phyloP scores from a whole-genome alignment of 37 sponge, comb jelly and placozoan species.

The Beroe ovata region DNA sequence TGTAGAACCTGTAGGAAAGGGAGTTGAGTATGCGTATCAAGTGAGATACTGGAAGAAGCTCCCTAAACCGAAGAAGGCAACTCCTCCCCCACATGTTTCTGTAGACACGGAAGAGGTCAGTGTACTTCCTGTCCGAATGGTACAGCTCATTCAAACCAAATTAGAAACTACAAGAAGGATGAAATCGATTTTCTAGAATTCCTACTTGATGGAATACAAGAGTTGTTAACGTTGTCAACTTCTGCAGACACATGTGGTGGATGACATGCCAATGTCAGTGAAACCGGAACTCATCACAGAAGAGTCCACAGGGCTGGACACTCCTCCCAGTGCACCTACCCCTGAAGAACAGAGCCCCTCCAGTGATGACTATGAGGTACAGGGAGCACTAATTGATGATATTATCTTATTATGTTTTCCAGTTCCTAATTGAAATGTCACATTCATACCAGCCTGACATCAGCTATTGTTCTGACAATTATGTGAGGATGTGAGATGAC shows the following conservation, averaged over 20 bases:
- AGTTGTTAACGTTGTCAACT: too few relatives aligned
- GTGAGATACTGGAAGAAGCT: conserved; percentile 65
- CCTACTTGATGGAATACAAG: too few relatives aligned
- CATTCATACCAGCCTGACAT: neutral
- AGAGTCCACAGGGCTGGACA: conserved; percentile 16
- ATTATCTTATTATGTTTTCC: too few relatives aligned
- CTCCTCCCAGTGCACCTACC: conserved; percentile 26
- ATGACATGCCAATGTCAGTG: neutral
- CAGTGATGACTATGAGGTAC: conserved; percentile 66
- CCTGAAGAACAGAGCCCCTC: conserved; percentile 60
- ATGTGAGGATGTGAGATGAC: too few relatives aligned
- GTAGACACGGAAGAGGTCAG: conserved; percentile 16
- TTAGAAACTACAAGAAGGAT: too few relatives aligned
- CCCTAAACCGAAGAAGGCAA: conserved; percentile 35
- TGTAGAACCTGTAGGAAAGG: conserved; percentile 29
- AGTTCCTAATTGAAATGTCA: too few relatives aligned
- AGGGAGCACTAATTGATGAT: too few relatives aligned
- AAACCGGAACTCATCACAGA: conserved; percentile 33
- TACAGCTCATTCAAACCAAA: too few relatives aligned
- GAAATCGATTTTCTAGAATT: too few relatives aligned
- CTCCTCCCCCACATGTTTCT: neutral
- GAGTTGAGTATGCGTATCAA: conserved; percentile 48
- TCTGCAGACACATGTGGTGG: neutral
- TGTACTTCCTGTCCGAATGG: too few relatives aligned
- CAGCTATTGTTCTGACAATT: neutral